Evolutionary conservation across 2,888 invertebrate genomes (phyloP), one percentile per base, ranked within the genome.

Genomic region (Hartigia nigra): DNA sequence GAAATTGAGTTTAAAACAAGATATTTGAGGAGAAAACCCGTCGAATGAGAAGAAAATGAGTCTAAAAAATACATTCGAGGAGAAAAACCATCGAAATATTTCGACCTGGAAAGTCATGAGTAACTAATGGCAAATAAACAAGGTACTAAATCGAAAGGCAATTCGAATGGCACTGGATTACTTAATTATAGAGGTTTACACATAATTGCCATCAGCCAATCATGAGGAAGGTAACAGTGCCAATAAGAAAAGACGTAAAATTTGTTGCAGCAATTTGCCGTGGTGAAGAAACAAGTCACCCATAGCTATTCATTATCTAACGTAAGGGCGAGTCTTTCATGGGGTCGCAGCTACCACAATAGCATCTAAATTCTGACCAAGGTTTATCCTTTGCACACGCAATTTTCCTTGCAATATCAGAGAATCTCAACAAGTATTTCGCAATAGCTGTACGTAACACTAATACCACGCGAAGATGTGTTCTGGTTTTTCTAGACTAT

Each of bases 291-390:
- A 23, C 23, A 34, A 72, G 12, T 34, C 3, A 14, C 3, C 72
- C 9, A 72, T 72, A 72, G 23, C 72, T 12, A 31, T 72, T 72
- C 31, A 72, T n/a, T 72, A 31, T 31, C 72, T 23, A 14, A 34
- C 23, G 72, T 23, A 31, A 72, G 72, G 31, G 4, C 12, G 23
- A 32, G 4, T 3, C 1, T 72, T 32, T 72, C 31, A 31, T 31
- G 31, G 2, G 72, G 31, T 12, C 2, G 12, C 14, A 72, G 31
- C 32, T 34, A 34, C 34, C 3, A 72, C 31, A 72, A 31, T 72
- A 31, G 34, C 72, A 34, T 32, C 32, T 34, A 72, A 72, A 72
- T 72, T 32, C 72, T 31, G 72, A 72, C 72, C 72, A 72, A 72
- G 12, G 72, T 72, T 72, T 72, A 72, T 72, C 72, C 72, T 23